Percentiles rank a stretch among this genome's conserved stretches.
These are phyloP conservation scores for Argyrosomus japonicus DNA, from an alignment of 2,113 vertebrate genomes.

Conservation along the genomic window DNA sequence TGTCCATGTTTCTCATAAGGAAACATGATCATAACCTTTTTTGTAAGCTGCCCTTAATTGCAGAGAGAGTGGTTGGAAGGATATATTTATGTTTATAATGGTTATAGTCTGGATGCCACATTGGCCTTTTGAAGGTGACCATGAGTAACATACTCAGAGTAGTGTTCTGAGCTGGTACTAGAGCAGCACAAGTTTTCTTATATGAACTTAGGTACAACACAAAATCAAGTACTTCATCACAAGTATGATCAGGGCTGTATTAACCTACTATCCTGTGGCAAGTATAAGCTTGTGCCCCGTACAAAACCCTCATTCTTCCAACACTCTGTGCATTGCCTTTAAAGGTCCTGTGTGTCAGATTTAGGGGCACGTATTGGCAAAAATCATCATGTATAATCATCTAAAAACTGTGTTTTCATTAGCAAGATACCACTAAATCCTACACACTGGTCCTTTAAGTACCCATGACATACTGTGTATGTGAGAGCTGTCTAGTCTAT, in stretches of 20 bases:
- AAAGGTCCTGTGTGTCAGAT: too few relatives aligned
- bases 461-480: too few relatives aligned
- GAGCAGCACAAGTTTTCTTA: background rate
- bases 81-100: slow-evolving; percentile 39
- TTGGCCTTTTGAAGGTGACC: slow-evolving; percentile 3
- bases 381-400: too few relatives aligned
- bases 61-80: slow-evolving; percentile 7
- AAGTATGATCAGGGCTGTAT: background rate
- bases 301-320: background rate
- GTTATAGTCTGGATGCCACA: slow-evolving; percentile 32
- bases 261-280: background rate
- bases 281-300: background rate
- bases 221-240: background rate
- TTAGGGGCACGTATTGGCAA: too few relatives aligned
- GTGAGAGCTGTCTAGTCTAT: background rate
- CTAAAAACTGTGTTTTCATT: too few relatives aligned
- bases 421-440: too few relatives aligned
- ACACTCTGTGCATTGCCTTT: too few relatives aligned
- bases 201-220: background rate
- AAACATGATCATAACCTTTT: slow-evolving; percentile 31
- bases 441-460: too few relatives aligned
- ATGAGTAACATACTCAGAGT: background rate
- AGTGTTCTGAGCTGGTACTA: background rate
- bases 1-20: slow-evolving; percentile 18
- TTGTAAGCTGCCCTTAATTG: slow-evolving; percentile 27